A percentile compares a stretch with the other conserved stretches of the same genome.
These are phyloP conservation scores for Chouioia cunea DNA, from an alignment of 2,888 invertebrate species.

Conservation along the genomic window DNA sequence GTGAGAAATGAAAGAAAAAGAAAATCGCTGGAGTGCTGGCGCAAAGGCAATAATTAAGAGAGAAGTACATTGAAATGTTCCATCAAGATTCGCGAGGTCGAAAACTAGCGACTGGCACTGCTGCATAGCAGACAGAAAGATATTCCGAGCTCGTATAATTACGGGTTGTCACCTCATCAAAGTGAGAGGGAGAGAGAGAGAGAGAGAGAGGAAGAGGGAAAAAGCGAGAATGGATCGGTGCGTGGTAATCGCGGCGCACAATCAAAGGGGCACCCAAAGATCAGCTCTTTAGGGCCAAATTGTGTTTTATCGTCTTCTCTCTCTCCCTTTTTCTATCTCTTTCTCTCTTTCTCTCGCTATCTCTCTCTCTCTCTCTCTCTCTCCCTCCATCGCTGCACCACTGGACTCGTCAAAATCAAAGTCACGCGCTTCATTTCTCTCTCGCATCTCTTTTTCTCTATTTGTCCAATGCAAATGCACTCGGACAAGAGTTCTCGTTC, in stretches of 20 bases:
- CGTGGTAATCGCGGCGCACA: slow-evolving; percentile 60
- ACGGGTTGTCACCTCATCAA: slow-evolving; percentile 70
- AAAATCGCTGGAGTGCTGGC: neutral
- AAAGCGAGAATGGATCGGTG: slow-evolving; percentile 47
- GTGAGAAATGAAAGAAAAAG: neutral
- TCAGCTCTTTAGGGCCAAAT: slow-evolving; percentile 64
- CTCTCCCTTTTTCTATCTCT: slow-evolving; percentile 10
- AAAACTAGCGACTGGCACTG: slow-evolving; percentile 55
- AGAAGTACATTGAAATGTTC: slow-evolving; percentile 1
- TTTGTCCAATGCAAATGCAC: slow-evolving; percentile 47
- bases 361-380: slow-evolving; percentile 20
- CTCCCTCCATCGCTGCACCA: slow-evolving; percentile 12
- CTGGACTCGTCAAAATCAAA: slow-evolving; percentile 46
- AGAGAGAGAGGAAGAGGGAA: slow-evolving; percentile 36
- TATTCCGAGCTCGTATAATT: slow-evolving; percentile 67
- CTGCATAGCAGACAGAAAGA: slow-evolving; percentile 68
- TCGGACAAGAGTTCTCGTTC: slow-evolving; percentile 35
- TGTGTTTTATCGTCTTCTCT: slow-evolving; percentile 65
- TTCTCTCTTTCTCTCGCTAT: slow-evolving; percentile 15
- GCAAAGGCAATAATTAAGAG: slow-evolving; percentile 6
- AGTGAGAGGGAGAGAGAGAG: slow-evolving; percentile 43
- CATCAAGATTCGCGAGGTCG: slow-evolving; percentile 14
- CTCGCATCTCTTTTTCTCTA: slow-evolving; percentile 25
- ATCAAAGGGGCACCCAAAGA: slow-evolving; percentile 40
- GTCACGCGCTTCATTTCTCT: slow-evolving; percentile 32